Conservation (phyloP, 2,113 vertebrate species). For the Strigops habroptila region DNA sequence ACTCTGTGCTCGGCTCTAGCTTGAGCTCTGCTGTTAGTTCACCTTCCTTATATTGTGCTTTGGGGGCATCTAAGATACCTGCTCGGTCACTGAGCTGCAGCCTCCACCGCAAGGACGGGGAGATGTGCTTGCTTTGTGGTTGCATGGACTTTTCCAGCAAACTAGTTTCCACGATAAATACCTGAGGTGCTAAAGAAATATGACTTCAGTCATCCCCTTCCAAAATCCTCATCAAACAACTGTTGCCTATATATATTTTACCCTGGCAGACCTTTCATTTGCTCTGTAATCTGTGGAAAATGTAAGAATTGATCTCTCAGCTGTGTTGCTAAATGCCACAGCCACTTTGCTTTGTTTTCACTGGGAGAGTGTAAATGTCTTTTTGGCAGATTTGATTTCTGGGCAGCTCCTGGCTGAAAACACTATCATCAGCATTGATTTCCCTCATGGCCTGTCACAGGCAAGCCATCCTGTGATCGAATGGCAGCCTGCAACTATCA, state of each 20-base stretch:
- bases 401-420: not conserved
- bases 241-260: not conserved
- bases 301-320: not conserved
- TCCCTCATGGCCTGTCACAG: not conserved
- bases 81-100: rapidly evolving
- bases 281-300: not conserved
- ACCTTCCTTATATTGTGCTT: not conserved
- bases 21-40: not conserved
- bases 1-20: not conserved
- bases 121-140: not conserved
- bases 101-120: rapidly evolving
- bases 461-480: not conserved
- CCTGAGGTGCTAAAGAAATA: not conserved
- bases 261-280: not conserved
- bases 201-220: not conserved
- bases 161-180: not conserved
- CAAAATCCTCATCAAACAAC: not conserved
- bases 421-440: not conserved
- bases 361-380: not conserved
- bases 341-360: not conserved
- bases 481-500: not conserved
- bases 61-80: not conserved
- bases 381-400: not conserved
- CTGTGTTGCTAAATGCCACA: not conserved
- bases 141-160: not conserved